Evolutionary conservation across 2,113 vertebrate species (phyloP).

Genomic region (Esox niger): DNA sequence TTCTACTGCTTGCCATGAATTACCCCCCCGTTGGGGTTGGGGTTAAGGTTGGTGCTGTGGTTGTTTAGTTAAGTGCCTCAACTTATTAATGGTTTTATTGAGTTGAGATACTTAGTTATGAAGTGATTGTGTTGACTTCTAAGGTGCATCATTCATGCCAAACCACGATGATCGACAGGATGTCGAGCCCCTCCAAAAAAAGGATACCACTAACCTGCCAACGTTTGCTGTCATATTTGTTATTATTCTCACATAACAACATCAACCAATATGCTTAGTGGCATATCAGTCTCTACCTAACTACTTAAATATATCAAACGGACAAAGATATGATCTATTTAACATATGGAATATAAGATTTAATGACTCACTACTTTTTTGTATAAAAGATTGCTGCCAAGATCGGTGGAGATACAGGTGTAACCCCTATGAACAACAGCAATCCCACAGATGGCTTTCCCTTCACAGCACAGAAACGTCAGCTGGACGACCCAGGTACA

Average conservation of each 20-base stretch:
- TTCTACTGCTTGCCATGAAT: no score
- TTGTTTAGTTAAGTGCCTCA: no score
- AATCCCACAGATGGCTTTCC: constrained; percentile 73
- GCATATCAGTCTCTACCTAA: neutral
- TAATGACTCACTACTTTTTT: neutral
- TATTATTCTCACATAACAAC: neutral
- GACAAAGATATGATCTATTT: no score
- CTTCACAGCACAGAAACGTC: constrained; percentile 81
- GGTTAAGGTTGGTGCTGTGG: no score
- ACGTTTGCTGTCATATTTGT: neutral
- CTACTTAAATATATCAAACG: neutral
- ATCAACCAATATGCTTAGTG: neutral
- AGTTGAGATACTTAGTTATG: no score
- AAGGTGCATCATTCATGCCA: no score
- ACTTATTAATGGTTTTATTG: no score
- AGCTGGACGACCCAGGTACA: constrained; percentile 84
- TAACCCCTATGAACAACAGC: constrained; percentile 78
- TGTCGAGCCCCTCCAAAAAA: neutral
- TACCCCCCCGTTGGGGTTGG: no score
- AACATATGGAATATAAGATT: neutral
- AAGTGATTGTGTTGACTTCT: no score
- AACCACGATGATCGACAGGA: neutral
- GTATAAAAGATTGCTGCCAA: constrained; percentile 86
- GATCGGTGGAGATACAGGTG: constrained; percentile 80
- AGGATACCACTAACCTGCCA: neutral